Evolutionary conservation across 2,113 vertebrate genomes (phyloP), one percentile per base, ranked within the genome.

Genomic region (Fregata magnificens): DNA sequence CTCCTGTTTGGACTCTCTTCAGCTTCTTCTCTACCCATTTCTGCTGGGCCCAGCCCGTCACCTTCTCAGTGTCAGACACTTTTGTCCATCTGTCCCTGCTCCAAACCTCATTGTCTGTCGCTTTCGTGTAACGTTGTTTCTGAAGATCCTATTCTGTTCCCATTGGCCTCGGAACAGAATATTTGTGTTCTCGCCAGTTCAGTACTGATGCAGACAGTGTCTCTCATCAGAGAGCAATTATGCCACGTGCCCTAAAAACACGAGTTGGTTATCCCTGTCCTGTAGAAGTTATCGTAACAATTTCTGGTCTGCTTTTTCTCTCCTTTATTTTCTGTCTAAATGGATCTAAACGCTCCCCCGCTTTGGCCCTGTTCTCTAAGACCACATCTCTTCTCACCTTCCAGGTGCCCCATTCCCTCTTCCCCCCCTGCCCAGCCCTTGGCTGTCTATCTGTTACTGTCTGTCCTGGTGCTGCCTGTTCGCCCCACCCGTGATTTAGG

Each of bases 91-190:
- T 67, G n/a, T 49, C 31, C 52, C 59, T 62, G n/a, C 50, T 78
- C 53, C 77, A 83, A 50, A 49, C 13, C 6, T 32, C 59, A 6
- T 66, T 55, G n/a, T 21, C 63, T 67, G 47, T 76, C 3, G 1
- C 59, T 86, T 90, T 52, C n/a, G 8, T 2, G 1, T 44, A 32
- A 3, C 0, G 0, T 40, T 88, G 42, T 82, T 74, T 79, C 47
- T 87, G 81, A 70, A 82, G 36, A 56, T 63, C 32, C 47, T 13
- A 1, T 56, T 59, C 47, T 61, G 47, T 65, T 93, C 49, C 59
- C 20, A 1, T 7, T 69, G 44, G 40, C 61, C 44, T 90, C 47
- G 10, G 72, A 83, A 86, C 20, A 78, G 85, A 59, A 6, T 56
- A 34, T 56, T 71, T 63, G 36, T 86, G 47, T 86, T 47, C 61